Evolutionary conservation across 2,888 invertebrate species (phyloP).

Genomic region (Macaria liturata): DNA sequence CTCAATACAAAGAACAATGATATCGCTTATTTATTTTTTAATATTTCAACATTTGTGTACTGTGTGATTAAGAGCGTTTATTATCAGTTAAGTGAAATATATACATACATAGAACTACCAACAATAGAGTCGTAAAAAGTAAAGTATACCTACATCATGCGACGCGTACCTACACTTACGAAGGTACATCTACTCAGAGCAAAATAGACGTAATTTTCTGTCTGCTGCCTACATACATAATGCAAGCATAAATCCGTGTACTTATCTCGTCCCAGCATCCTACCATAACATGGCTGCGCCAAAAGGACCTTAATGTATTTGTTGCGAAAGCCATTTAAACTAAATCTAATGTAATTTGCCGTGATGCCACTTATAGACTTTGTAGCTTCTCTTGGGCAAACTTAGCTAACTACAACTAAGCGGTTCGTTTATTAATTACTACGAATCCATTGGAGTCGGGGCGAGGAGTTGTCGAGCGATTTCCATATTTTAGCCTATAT

Average conservation of each 20-base stretch:
- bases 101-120: no score
- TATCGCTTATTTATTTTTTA: no score
- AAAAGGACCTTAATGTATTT: constrained; percentile 13
- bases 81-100: no score
- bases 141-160: no score
- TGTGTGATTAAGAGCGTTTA: no score
- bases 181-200: no score
- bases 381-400: constrained; percentile 35
- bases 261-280: neutral
- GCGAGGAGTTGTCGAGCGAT: constrained; percentile 29
- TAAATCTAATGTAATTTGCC: constrained; percentile 35
- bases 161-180: no score
- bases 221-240: neutral
- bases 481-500: constrained; percentile 33
- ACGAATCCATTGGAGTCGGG: constrained; percentile 32
- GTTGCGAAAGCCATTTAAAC: constrained; percentile 29
- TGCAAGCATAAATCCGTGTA: no score
- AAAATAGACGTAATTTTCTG: no score
- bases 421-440: constrained; percentile 39
- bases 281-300: neutral
- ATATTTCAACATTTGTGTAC: no score
- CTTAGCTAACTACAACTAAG: constrained; percentile 37
- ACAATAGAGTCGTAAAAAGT: no score
- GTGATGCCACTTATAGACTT: constrained; percentile 35
- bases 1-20: no score